phyloP scores from a whole-genome alignment of 30 jellyfish, hydroid and myxozoan species.

The Rhopilema esculentum region DNA sequence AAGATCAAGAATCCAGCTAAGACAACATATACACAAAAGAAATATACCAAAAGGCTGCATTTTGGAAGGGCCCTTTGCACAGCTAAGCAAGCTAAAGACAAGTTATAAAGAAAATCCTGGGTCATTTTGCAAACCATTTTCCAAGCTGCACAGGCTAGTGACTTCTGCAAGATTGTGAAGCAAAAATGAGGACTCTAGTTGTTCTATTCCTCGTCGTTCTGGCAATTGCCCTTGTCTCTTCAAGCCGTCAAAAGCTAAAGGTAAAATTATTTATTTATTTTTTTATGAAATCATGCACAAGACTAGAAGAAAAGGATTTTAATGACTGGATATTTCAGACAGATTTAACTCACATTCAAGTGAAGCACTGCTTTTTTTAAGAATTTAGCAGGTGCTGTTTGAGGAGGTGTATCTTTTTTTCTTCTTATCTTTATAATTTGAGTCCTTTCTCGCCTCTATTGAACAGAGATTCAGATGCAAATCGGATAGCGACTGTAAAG shows the following conservation, averaged over 20 bases:
- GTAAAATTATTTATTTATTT: no score
- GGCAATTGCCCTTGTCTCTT: conserved; percentile 17
- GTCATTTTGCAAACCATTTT: background rate
- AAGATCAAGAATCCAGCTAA: background rate
- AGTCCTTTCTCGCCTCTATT: background rate
- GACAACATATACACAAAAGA: background rate
- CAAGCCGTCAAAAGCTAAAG: background rate
- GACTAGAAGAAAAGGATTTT: no score
- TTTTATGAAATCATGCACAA: no score
- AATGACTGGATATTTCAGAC: no score
- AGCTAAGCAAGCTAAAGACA: background rate
- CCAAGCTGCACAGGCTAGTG: background rate
- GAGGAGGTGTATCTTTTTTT: no score
- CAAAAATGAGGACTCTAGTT: conserved; percentile 2
- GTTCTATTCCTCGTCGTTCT: conserved; percentile 20
- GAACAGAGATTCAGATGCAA: conserved; percentile 1
- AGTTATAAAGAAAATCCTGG: background rate
- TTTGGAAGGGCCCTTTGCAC: background rate
- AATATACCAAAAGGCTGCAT: background rate
- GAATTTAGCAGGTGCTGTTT: no score
- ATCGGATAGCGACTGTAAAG: conserved; percentile 19
- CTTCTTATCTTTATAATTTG: background rate
- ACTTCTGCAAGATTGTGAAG: background rate
- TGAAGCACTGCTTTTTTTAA: no score
- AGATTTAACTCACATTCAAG: no score